A percentile compares a stretch with the other conserved stretches of the same genome.
These are phyloP conservation scores for Halichoeres trimaculatus DNA, from an alignment of 2,113 vertebrate species.

Conservation along the genomic window DNA sequence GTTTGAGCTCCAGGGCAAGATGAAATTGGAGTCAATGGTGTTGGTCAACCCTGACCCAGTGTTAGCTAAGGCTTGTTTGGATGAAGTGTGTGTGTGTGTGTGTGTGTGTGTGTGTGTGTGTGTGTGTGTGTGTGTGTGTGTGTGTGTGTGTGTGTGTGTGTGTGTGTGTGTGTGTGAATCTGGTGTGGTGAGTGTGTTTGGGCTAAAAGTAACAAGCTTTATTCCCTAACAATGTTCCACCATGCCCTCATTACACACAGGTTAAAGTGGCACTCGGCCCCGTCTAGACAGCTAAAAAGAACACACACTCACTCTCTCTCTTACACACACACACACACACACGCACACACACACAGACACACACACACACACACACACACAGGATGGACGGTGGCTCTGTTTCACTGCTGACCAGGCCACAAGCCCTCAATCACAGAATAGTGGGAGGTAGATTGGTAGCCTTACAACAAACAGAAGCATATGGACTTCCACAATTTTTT, in stretches of 20 bases:
- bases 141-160: slow-evolving; percentile 54
- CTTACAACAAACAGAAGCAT: slow-evolving; percentile 9
- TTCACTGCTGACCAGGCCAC: slow-evolving; percentile 51
- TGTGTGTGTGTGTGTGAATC: slow-evolving; percentile 29
- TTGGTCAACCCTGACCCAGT: slow-evolving; percentile 70
- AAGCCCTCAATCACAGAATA: slow-evolving; percentile 66
- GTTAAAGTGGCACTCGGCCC: slow-evolving; percentile 77
- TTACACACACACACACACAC: slow-evolving; percentile 21
- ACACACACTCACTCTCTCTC: slow-evolving; percentile 9
- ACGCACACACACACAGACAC: slow-evolving; percentile 35
- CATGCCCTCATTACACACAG: slow-evolving; percentile 82
- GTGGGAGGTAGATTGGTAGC: slow-evolving; percentile 46
- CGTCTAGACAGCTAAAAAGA: slow-evolving; percentile 70
- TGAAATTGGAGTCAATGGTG: slow-evolving; percentile 80
- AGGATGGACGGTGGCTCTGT: slow-evolving; percentile 45
- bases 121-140: slow-evolving; percentile 43
- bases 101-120: slow-evolving; percentile 24
- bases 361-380: slow-evolving; percentile 31
- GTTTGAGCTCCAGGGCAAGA: slow-evolving; percentile 61
- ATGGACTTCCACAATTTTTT: no score
- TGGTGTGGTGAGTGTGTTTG: slow-evolving; percentile 61
- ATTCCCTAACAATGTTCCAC: slow-evolving; percentile 80
- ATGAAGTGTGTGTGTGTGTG: slow-evolving; percentile 44
- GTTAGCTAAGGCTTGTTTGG: slow-evolving; percentile 68
- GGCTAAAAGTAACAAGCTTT: slow-evolving; percentile 79